Conservation (phyloP, 1,140 invertebrate genomes). For the Pantala flavescens region DNA sequence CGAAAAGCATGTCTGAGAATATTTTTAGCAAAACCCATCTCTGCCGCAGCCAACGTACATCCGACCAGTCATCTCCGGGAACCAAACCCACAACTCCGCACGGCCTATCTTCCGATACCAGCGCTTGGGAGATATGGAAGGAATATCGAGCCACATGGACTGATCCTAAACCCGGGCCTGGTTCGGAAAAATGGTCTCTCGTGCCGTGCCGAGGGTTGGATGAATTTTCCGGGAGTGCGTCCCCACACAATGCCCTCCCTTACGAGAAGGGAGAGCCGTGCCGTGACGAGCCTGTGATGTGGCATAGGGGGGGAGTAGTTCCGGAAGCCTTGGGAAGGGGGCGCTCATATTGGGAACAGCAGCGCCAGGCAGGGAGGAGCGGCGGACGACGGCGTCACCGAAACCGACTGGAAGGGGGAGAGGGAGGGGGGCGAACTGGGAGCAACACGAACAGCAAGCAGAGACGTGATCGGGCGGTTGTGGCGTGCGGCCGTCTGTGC, state of each 20-base stretch:
- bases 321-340: neutral
- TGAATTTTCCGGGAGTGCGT: neutral
- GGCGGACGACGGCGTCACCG: neutral
- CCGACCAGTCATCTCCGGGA: too few relatives aligned
- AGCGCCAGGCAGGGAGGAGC: neutral
- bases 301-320: neutral
- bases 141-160: neutral
- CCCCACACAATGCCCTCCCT: neutral
- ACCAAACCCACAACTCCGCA: too few relatives aligned
- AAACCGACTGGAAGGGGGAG: neutral
- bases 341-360: neutral
- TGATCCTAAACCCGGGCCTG: neutral
- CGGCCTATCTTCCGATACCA: too few relatives aligned
- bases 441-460: neutral
- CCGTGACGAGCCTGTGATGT: neutral
- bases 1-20: too few relatives aligned
- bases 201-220: neutral
- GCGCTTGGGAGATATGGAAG: neutral
- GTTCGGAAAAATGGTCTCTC: neutral
- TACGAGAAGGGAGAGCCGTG: neutral
- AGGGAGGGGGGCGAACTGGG: neutral
- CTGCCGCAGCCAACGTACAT: too few relatives aligned
- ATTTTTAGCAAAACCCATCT: too few relatives aligned
- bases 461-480: neutral
- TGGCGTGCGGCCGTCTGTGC: neutral